Conservation (phyloP, 2,113 vertebrate species). For the Pelecanus crispus region DNA sequence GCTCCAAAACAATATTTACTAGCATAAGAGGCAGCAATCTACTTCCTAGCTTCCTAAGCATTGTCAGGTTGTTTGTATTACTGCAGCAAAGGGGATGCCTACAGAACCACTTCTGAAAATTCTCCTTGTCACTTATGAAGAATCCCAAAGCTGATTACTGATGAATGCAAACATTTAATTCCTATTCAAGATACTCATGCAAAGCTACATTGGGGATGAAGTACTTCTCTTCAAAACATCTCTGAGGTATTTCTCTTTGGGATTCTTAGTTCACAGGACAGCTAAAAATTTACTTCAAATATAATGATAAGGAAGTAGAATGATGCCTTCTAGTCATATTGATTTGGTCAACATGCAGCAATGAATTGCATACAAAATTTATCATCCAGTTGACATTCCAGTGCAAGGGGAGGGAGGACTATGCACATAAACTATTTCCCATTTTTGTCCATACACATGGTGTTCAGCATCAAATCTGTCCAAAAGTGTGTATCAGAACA, state of each 20-base stretch:
- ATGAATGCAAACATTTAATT: neutral
- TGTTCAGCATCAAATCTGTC: neutral
- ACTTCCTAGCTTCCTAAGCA: neutral
- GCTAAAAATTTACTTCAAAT: neutral
- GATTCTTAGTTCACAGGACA: neutral
- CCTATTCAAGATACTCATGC: neutral
- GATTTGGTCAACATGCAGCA: neutral
- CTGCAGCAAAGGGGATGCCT: neutral
- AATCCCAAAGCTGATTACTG: neutral
- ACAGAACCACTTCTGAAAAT: neutral
- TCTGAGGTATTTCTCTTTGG: neutral
- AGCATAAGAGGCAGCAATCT: neutral
- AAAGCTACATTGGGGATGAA: neutral
- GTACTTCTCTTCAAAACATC: neutral
- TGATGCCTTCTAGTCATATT: neutral
- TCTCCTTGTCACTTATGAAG: neutral
- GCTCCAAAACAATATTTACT: neutral
- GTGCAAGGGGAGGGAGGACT: neutral
- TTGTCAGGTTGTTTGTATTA: neutral
- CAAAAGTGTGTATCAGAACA: neutral
- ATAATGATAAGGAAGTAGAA: neutral
- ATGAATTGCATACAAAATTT: neutral
- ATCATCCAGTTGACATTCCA: neutral
- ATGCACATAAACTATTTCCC: neutral
- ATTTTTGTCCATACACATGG: rapidly evolving